A percentile compares a stretch with the other conserved stretches of the same genome.
Conservation (phyloP, 2,797 vertebrate species). For the Neoniphon sammara region DNA sequence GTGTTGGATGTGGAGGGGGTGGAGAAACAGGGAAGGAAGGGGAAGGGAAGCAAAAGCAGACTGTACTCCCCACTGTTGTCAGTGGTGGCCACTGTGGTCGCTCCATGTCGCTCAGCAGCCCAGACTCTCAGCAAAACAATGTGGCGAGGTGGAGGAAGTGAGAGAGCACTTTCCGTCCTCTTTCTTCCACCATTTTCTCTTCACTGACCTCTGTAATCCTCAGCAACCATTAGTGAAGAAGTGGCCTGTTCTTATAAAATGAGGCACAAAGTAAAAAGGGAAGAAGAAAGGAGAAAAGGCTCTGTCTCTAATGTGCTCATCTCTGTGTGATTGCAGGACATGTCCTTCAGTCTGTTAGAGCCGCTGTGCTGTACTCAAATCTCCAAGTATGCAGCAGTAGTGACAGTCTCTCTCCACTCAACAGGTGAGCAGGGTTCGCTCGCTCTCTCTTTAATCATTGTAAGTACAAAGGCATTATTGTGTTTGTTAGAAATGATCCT, state of each 20-base stretch:
- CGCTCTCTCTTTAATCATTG: not conserved
- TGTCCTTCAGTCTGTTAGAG: conserved; percentile 70
- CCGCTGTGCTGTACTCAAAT: conserved; percentile 50
- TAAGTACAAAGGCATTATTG: conserved; percentile 30
- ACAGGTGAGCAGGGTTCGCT: conserved; percentile 73
- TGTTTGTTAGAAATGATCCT: conserved; percentile 31
- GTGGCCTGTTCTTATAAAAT: conserved; percentile 19
- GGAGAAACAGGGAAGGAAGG: conserved; percentile 71
- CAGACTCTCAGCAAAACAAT: conserved; percentile 48
- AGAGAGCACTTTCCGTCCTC: conserved; percentile 35
- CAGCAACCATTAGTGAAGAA: conserved; percentile 29
- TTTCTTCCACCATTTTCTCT: not conserved
- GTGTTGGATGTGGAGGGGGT: conserved; percentile 64
- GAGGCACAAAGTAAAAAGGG: conserved; percentile 28
- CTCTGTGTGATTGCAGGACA: conserved; percentile 72
- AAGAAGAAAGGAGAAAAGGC: not conserved
- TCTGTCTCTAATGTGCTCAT: conserved; percentile 45
- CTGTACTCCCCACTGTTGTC: conserved; percentile 65
- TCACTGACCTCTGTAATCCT: conserved; percentile 12
- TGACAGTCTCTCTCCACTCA: conserved; percentile 80
- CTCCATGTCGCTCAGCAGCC: conserved; percentile 36
- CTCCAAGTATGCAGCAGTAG: conserved; percentile 73
- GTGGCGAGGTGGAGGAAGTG: conserved; percentile 55
- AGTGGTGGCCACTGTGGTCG: conserved; percentile 51
- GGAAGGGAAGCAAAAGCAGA: conserved; percentile 68